Evolutionary conservation across 1,140 invertebrate genomes (phyloP).

Genomic region (Cardiocondyla obscurior): DNA sequence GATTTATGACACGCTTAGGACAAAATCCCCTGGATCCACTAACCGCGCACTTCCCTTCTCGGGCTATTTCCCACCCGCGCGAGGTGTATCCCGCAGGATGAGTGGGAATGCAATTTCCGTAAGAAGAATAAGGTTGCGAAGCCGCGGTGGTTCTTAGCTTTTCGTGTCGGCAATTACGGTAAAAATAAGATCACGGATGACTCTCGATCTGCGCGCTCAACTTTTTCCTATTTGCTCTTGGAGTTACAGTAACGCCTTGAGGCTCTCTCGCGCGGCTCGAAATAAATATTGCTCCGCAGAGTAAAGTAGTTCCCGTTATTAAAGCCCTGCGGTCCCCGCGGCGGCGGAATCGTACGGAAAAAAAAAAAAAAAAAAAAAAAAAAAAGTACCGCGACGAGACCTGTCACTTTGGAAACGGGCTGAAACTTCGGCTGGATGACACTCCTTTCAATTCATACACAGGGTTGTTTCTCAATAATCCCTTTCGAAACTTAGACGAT

Average conservation of each 20-base stretch:
- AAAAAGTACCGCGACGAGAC: neutral
- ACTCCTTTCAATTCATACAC: constrained; percentile 53
- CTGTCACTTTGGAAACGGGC: neutral
- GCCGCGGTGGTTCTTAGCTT: neutral
- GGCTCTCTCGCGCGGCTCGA: neutral
- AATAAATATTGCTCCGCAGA: constrained; percentile 5
- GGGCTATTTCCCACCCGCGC: neutral
- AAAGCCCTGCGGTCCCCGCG: neutral
- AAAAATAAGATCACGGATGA: constrained; percentile 40
- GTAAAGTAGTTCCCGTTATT: neutral
- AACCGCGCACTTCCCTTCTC: constrained; percentile 6
- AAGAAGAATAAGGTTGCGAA: constrained; percentile 44
- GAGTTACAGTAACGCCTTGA: neutral
- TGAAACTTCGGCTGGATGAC: constrained; percentile 53
- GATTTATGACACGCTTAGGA: constrained; percentile 71
- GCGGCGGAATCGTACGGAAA: no score
- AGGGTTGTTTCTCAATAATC: constrained; percentile 61
- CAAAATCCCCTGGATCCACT: constrained; percentile 59
- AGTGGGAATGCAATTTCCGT: constrained; percentile 59
- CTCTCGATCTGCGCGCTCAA: neutral
- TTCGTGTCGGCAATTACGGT: constrained; percentile 40
- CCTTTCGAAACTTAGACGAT: constrained; percentile 69
- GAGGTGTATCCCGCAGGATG: constrained; percentile 45
- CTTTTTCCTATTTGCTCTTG: constrained; percentile 23
- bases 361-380: no score